These are phyloP conservation scores for Hydrotaea diabolus DNA, from an alignment of 2,888 invertebrate species.

Conservation along the genomic window DNA sequence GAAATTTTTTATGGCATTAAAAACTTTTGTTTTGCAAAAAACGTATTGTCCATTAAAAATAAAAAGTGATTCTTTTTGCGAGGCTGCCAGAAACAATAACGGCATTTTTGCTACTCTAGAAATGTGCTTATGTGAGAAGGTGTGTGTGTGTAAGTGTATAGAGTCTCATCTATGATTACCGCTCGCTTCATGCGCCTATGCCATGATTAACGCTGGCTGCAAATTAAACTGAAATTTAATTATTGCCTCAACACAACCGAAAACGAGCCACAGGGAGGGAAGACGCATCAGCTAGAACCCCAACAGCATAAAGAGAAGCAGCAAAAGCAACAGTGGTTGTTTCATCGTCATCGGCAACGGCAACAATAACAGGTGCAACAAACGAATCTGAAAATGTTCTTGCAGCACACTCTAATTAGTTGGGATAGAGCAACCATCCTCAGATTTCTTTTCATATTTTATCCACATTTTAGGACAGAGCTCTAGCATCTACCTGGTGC, in stretches of 20 bases:
- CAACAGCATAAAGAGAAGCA: neutral
- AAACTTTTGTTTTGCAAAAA: conserved; percentile 4
- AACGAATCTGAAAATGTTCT: conserved; percentile 54
- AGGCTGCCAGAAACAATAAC: neutral
- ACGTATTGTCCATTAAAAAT: conserved; percentile 3
- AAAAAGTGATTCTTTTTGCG: conserved; percentile 8
- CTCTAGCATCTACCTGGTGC: neutral
- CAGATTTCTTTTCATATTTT: neutral
- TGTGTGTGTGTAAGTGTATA: too few relatives aligned
- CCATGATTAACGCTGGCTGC: conserved; percentile 27
- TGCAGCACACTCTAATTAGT: conserved; percentile 62
- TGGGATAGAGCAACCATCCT: neutral
- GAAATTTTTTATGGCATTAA: neutral
- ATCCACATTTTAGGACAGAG: neutral
- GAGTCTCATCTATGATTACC: neutral
- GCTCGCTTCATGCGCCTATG: neutral
- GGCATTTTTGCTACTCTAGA: neutral
- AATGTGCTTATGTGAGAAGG: too few relatives aligned
- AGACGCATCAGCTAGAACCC: neutral
- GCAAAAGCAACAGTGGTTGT: conserved; percentile 35
- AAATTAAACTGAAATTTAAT: conserved; percentile 60
- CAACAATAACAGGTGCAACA: conserved; percentile 52
- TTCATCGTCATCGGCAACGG: conserved; percentile 47
- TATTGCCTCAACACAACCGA: conserved; percentile 50
- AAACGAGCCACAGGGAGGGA: neutral